Base-by-base conservation (phyloP, 2,113 vertebrate genomes). In the Planiliza haematocheilus region DNA sequence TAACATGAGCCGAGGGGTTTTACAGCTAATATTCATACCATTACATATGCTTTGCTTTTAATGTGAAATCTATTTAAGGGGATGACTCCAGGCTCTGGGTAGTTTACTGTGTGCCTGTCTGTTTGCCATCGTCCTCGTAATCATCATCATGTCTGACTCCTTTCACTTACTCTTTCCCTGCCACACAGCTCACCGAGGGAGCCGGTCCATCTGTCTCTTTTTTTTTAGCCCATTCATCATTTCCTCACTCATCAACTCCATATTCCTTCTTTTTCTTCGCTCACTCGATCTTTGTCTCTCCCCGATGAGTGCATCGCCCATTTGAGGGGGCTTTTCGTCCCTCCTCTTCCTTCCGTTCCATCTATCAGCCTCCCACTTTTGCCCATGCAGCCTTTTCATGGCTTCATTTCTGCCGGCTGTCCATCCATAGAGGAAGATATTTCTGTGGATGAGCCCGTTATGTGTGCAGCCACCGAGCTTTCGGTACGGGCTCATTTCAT, bases 201-300 rank as follows among this genome's bases (percentile, higher is more conserved):
- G 68, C 6, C 4, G 7, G 51, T 43, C 83, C 84, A 88, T 89
- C 76, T 84, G 82, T 83, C 80, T 89, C 81, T 63, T 50, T 51
- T 63, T 50, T 51, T 50, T 80, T 3, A 77, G 63, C 74, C 67
- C 85, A 89, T 91, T 79, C 83, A 89, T 91, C 91, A 90, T 82
- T 82, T 78, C 81, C 80, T 88, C 70, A 76, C 77, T 84, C 79
- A 65, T 92, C 83, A 81, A 48, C 88, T 83, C 71, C 65, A 72
- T 66, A 45, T 86, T 90, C 88, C 79, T 86, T 88, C 74, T 82
- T 88, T 84, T 86, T 83, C 62, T 74, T 21, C 30, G 56, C 69
- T 84, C 85, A 59, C 70, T 86, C 74, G 71, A 64, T 88, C 88
- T 82, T 50, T 84, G 77, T 83, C 87, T 79, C 63, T 60, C 14